Base-by-base conservation (phyloP, 2,113 vertebrate genomes). In the Neogale vison region DNA sequence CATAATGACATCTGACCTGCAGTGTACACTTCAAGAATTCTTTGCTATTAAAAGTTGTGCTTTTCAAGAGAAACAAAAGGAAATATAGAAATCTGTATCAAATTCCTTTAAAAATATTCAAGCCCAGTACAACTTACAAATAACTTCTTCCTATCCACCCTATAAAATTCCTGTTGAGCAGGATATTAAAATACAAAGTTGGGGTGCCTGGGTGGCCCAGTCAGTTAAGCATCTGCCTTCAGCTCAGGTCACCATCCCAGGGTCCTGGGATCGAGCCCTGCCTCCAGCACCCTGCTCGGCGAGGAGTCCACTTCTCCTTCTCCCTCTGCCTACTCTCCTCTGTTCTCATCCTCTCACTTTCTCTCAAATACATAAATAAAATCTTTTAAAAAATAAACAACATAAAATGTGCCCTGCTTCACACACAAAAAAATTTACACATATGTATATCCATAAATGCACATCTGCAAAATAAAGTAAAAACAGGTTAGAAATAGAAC, bases 391-490 rank as follows among this genome's bases (percentile, higher is more conserved):
- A 65, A 67, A 67, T 67, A 13, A 72, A 72, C 39, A 74, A 86
- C 57, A 84, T 45, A 96, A 94, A 96, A 86, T 29, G 36, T 61
- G 31, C n/a, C 52, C 39, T 31, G 34, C 13, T 82, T 90, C 76
- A 92, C 5, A 84, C 65, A 17, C 52, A 95, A 85, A 1, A 36
- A n/a, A 3, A 67, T 4, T 45, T 65, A 90, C 26, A 12, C 1
- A 34, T 47, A 79, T 39, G 3, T 52, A 47, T 50, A 79, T 24
- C 34, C 65, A 69, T 57, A 88, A 86, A 63, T 13, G 0, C 1
- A 36, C 85, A 50, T 80, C 69, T 95, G 50, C 36, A 93, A 96
- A 96, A 90, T 47, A 94, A 79, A 90, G 29, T 65, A 83, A 95
- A 94, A 76, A 61, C 1, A 81, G n/a, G 7, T 45, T 50, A 88